Conservation (phyloP, 2,888 invertebrate genomes). For the Osmoderma eremita region DNA sequence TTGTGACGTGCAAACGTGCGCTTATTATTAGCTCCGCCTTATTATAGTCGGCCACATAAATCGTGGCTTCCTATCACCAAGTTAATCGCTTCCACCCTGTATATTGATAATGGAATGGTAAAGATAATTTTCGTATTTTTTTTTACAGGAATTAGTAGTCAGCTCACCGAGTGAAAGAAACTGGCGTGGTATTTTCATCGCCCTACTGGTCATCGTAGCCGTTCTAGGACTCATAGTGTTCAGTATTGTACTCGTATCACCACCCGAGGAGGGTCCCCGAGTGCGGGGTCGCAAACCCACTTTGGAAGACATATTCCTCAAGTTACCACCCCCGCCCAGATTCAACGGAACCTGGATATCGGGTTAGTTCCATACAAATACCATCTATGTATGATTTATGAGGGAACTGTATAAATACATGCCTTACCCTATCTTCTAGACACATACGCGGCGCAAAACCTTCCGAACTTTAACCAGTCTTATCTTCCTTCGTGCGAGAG, state of each 20-base stretch:
- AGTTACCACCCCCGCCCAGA: constrained; percentile 64
- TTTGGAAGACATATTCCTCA: constrained; percentile 73
- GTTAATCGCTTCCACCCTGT: too few species aligned
- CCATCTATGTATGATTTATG: too few species aligned
- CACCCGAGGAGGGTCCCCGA: constrained; percentile 76
- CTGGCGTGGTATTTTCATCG: constrained; percentile 95
- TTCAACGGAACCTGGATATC: constrained; percentile 84
- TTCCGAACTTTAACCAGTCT: too few species aligned
- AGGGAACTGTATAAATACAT: neutral
- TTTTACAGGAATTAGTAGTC: constrained; percentile 86
- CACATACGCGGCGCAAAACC: too few species aligned
- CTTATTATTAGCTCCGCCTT: too few species aligned
- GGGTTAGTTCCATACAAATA: constrained; percentile 65
- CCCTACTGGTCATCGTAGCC: constrained; percentile 87
- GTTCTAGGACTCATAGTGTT: constrained; percentile 90
- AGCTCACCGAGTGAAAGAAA: constrained; percentile 88
- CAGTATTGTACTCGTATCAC: constrained; percentile 90
- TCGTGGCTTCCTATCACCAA: too few species aligned
- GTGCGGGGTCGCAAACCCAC: constrained; percentile 75
- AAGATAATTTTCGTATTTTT: constrained; percentile 39
- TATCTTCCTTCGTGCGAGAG: neutral
- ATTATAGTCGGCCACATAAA: too few species aligned
- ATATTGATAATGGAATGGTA: too few species aligned
- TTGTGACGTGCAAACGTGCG: too few species aligned
- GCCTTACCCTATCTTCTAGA: neutral